Evolutionary conservation across 2,888 invertebrate genomes (phyloP), one percentile per base, ranked within the genome.

Genomic region (Papilio demoleus): DNA sequence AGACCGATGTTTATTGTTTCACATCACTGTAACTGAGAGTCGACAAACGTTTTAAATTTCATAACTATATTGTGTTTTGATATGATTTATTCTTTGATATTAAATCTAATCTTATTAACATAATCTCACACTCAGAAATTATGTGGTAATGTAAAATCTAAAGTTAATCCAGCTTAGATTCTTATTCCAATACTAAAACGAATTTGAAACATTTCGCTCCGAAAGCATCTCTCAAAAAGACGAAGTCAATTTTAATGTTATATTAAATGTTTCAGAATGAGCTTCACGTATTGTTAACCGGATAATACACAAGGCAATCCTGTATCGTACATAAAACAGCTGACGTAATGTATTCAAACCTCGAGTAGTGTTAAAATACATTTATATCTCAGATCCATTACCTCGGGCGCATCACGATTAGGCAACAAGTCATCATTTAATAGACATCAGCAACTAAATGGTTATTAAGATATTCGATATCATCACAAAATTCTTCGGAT

Each of bases 371-470:
- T 64, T 64, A 53, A 31, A 53, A 53, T 56, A 64, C 63, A 63
- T 68, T 63, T 24, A 22, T 45, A 63, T 45, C 50, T 61, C n/a
- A 36, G 36, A 58, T 47, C 53, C 38, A 64, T 68, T 68, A 68
- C 64, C 64, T 64, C 36, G 64, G 40, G 42, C 17, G 40, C 36
- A 40, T 60, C 64, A 27, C 64, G 47, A 68, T 59, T 64, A 59
- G n/a, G 27, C 56, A 68, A 68, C 38, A 59, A 50, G 56, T 68
- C 68, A 64, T 68, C 64, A 60, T 50, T 64, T 68, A 68, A 64
- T 59, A 60, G 40, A 27, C 17, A 19, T 5, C 31, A 27, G 56
- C 63, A 62, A 63, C 56, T 38, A 17, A 19, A n/a, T 17, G 40
- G 65, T 56, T 45, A 53, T 64, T 50, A 40, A 42, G 40, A 61